Evolutionary conservation across 2,888 invertebrate species (phyloP), one percentile per base, ranked within the genome.

Genomic region (Tridacna crocea): DNA sequence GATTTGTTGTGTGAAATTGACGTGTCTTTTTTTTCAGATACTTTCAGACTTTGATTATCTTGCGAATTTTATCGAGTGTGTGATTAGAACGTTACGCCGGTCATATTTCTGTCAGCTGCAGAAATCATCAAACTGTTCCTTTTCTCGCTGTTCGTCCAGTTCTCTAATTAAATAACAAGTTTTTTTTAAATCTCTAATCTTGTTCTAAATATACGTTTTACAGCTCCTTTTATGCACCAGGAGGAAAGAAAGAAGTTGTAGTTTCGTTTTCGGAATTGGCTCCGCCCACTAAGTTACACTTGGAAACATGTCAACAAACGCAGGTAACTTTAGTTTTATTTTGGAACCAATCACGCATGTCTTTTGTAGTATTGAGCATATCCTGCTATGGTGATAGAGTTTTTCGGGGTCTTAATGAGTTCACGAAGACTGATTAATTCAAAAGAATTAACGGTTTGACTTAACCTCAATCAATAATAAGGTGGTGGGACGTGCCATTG

Each of bases 371-470:
- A 36, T 55, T 72, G 82, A 77, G 77, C 46, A 79, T 86, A 77
- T 83, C 83, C 81, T 86, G 83, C 83, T 86, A 86, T 86, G 86
- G 86, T 86, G 86, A 86, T 86, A 83, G 81, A 77, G 76, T 80
- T 47, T 22, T 80, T 80, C 60, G 72, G 66, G 79, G 79, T 55
- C 75, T 75, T 60, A 63, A 76, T 68, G 75, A 79, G 80, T 79
- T 83, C 77, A 83, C 22, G 24, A 46, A 47, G 47, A 36, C 70
- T 47, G 70, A 51, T 70, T 70, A 24, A 70, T 51, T 47, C 15
- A 51, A 70, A 70, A 70, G 70, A 70, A 70, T 70, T 51, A 70
- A 24, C 70, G 46, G 70, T 51, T 70, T 70, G 70, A 70, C 70
- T 70, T 70, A 51, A 70, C 70, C 70, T 70, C 51, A 70, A 70